phyloP scores from a whole-genome alignment of 2,888 invertebrate species.

The Hemicrepidius hirtus region DNA sequence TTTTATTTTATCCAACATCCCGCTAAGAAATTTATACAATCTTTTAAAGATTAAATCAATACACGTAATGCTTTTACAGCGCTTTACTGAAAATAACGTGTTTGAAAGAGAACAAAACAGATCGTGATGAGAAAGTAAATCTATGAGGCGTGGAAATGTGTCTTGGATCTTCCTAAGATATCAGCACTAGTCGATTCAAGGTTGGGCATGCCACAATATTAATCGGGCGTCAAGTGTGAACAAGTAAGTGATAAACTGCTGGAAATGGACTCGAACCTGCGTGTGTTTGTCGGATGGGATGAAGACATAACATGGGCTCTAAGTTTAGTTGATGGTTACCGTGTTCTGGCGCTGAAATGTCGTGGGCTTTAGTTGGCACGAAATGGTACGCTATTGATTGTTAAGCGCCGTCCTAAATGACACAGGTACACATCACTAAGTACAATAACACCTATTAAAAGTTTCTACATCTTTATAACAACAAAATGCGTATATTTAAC shows the following conservation, averaged over 20 bases:
- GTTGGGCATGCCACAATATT: constrained; percentile 72
- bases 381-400: constrained; percentile 49
- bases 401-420: constrained; percentile 30
- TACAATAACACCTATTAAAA: background rate
- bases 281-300: constrained; percentile 68
- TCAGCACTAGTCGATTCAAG: constrained; percentile 64
- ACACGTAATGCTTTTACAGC: constrained; percentile 33
- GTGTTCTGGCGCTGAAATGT: constrained; percentile 51
- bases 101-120: constrained; percentile 36
- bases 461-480: background rate
- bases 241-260: constrained; percentile 73
- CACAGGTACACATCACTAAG: constrained; percentile 7
- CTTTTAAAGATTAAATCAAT: constrained; percentile 45
- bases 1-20: constrained; percentile 58
- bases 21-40: constrained; percentile 47
- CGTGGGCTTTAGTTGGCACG: constrained; percentile 45
- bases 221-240: constrained; percentile 72
- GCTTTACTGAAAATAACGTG: constrained; percentile 30
- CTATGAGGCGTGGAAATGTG: constrained; percentile 46
- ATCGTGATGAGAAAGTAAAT: constrained; percentile 41
- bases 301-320: constrained; percentile 67
- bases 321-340: constrained; percentile 56
- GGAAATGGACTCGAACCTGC: constrained; percentile 71
- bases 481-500: background rate
- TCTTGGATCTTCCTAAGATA: constrained; percentile 60